Evolutionary conservation across 2,888 invertebrate genomes (phyloP).

Genomic region (Trichogramma dendrolimi): DNA sequence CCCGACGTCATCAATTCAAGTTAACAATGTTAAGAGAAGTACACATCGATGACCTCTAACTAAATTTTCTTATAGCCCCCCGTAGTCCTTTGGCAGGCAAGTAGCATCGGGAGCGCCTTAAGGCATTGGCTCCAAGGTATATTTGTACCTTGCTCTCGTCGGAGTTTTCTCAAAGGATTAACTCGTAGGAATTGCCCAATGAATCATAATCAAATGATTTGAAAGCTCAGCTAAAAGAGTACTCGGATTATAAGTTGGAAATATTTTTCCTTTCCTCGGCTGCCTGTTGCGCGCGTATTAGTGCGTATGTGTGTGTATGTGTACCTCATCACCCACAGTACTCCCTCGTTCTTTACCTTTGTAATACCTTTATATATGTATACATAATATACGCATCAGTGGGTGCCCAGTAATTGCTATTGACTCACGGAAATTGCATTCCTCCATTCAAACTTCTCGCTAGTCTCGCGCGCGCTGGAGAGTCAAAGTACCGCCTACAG

Average conservation of each 20-base stretch:
- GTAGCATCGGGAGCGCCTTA: too few species aligned
- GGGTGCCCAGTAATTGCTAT: slow-evolving; percentile 25
- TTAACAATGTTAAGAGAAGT: too few species aligned
- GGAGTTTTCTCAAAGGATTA: slow-evolving; percentile 20
- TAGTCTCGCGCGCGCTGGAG: neutral
- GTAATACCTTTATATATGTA: too few species aligned
- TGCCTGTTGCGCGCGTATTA: neutral
- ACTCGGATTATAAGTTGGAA: slow-evolving; percentile 16
- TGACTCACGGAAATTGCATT: slow-evolving; percentile 32
- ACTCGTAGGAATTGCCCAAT: slow-evolving; percentile 19
- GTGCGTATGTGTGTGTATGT: too few species aligned
- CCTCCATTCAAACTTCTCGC: slow-evolving; percentile 29
- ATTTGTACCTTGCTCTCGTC: too few species aligned
- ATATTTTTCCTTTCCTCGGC: slow-evolving; percentile 20
- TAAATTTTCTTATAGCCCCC: too few species aligned
- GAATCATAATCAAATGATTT: slow-evolving; percentile 28
- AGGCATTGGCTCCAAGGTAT: too few species aligned
- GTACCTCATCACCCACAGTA: neutral
- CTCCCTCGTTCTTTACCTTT: neutral
- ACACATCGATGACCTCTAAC: too few species aligned
- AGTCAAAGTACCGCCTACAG: slow-evolving; percentile 29
- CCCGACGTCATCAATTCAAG: too few species aligned
- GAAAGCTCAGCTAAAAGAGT: slow-evolving; percentile 13
- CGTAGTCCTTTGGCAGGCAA: too few species aligned
- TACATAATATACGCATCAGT: too few species aligned